A percentile compares a stretch with the other conserved stretches of the same genome.
These are phyloP conservation scores for Forbesichthys agassizii DNA, from an alignment of 2,113 vertebrate genomes.

Conservation along the genomic window DNA sequence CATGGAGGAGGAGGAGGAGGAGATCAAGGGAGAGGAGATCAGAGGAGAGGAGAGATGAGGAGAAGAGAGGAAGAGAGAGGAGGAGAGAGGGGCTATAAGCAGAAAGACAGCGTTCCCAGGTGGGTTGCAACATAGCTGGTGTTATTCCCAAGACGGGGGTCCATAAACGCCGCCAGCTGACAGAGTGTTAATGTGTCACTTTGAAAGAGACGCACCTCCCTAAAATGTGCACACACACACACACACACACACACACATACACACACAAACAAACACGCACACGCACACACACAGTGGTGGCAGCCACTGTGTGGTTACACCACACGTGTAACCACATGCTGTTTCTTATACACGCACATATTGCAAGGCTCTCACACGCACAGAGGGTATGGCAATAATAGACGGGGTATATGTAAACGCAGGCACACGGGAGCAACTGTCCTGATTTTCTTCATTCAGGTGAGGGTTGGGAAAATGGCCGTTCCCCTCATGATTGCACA, in stretches of 20 bases:
- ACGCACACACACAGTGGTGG: background rate
- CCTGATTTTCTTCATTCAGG: constrained; percentile 24
- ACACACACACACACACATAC: constrained; percentile 1
- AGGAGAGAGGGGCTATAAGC: constrained; percentile 1
- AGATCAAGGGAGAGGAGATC: constrained; percentile 9
- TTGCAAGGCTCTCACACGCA: background rate
- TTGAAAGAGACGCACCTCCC: constrained; percentile 26
- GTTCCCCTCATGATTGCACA: constrained; percentile 44
- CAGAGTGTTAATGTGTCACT: constrained; percentile 64
- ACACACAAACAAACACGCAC: background rate
- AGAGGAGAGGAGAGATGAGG: constrained; percentile 1
- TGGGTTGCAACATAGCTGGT: constrained; percentile 38
- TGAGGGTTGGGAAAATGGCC: constrained; percentile 26
- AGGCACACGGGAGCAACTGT: constrained; percentile 29
- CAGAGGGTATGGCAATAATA: constrained; percentile 34
- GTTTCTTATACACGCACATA: background rate
- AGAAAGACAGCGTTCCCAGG: constrained; percentile 31
- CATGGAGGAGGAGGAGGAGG: background rate
- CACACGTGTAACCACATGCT: background rate
- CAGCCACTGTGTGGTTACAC: background rate
- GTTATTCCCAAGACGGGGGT: constrained; percentile 50
- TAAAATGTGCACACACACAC: background rate
- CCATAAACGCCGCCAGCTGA: constrained; percentile 50
- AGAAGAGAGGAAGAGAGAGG: background rate
- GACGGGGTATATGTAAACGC: constrained; percentile 53